Evolutionary conservation across 2,888 invertebrate species (phyloP).

Genomic region (Rhogogaster chlorosoma): DNA sequence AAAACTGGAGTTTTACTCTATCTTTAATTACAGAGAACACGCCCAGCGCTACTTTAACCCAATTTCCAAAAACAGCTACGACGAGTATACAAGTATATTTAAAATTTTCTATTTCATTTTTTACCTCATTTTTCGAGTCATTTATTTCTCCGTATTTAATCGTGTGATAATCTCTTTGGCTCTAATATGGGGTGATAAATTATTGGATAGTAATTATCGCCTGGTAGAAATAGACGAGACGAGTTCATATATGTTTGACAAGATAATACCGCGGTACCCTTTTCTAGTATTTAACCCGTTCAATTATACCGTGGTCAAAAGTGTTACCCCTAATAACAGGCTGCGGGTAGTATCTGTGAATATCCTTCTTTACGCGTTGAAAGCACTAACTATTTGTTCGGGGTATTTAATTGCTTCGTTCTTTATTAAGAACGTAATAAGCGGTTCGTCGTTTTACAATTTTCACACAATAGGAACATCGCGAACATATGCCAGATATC

Average conservation of each 20-base stretch:
- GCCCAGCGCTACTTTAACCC: constrained; percentile 17
- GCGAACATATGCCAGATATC: constrained; percentile 7
- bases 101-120: neutral
- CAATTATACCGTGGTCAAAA: constrained; percentile 11
- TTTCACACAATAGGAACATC: constrained; percentile 11
- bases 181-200: neutral
- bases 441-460: neutral
- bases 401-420: constrained; percentile 24
- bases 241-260: constrained; percentile 30
- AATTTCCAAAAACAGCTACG: neutral
- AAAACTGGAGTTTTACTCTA: constrained; percentile 8
- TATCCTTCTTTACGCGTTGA: constrained; percentile 27
- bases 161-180: neutral
- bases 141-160: neutral
- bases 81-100: neutral
- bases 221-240: constrained; percentile 9
- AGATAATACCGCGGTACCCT: constrained; percentile 32
- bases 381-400: constrained; percentile 11
- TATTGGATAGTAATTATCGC: constrained; percentile 20
- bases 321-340: constrained; percentile 37
- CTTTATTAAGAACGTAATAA: constrained; percentile 26
- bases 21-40: constrained; percentile 32
- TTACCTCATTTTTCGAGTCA: neutral
- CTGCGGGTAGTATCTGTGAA: neutral
- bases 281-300: constrained; percentile 35